Evolutionary conservation across 2,888 invertebrate species (phyloP), one percentile per base, ranked within the genome.

Genomic region (Metacarcinus magister): DNA sequence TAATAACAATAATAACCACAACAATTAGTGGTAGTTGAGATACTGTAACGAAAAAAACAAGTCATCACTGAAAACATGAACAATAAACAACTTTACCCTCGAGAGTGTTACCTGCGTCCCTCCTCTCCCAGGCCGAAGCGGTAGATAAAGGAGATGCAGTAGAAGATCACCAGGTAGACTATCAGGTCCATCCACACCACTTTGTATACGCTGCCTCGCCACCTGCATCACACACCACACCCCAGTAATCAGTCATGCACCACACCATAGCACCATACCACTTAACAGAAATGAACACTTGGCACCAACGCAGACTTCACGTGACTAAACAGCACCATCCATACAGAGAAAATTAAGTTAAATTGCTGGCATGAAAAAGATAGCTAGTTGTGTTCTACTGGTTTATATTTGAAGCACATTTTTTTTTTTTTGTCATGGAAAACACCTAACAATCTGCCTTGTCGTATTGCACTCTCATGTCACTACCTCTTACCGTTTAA

Each of bases 181-280:
- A 99, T 97, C 95, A 99, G 98, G 97, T 99, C 99, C 97, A 99
- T 98, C 99, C 99, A 99, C 97, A 99, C 98, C 97, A 99, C 98
- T 98, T 99, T 99, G 98, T 99, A 99, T 97, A 99, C 99, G 97
- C 99, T 99, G 89, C 99, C 99, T 97, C 98, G 98, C 99, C 99
- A 99, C 98, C 99, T 99, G 98, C 28, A 19, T n/a, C 60, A 92
- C 13, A 92, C 44, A 75, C 67, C 32, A 13, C 10, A 39, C 13
- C 43, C 10, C 13, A 13, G 23, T 60, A 19, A 60, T 60, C 60
- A 60, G 23, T 60, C 60, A 60, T 1, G 23, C 39, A 60, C 19
- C 5, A 75, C 75, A 75, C n/a, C 75, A 75, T 8, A 0, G 2
- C 10, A 54, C 8, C 28, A 75, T 5, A 75, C 3, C 75, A 75